Conservation (phyloP, 1,140 invertebrate genomes). For the Sinonovacula constricta region DNA sequence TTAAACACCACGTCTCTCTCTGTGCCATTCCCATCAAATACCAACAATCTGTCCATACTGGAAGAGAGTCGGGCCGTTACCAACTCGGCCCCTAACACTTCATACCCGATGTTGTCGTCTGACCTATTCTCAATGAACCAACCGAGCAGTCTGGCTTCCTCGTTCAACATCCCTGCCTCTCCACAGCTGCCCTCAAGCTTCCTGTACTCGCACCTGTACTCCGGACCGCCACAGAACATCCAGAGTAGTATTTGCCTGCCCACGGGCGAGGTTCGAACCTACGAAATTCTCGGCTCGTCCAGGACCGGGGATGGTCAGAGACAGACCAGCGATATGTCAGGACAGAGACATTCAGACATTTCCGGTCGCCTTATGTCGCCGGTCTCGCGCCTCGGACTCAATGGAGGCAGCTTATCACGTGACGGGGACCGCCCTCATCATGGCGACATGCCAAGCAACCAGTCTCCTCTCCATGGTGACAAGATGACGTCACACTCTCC, state of each 20-base stretch:
- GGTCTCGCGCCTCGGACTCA: slow-evolving; percentile 20
- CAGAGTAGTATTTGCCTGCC: slow-evolving; percentile 64
- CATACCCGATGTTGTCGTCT: slow-evolving; percentile 61
- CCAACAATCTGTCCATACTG: slow-evolving; percentile 67
- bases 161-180: slow-evolving; percentile 52
- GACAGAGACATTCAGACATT: slow-evolving; percentile 53
- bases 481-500: slow-evolving; percentile 42
- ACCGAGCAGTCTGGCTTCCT: slow-evolving; percentile 55
- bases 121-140: slow-evolving; percentile 65
- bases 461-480: slow-evolving; percentile 31
- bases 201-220: slow-evolving; percentile 67
- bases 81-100: slow-evolving; percentile 39
- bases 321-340: slow-evolving; percentile 29
- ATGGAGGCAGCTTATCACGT: slow-evolving; percentile 23
- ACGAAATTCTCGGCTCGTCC: slow-evolving; percentile 52
- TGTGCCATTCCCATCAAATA: slow-evolving; percentile 57
- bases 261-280: slow-evolving; percentile 61
- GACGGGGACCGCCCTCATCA: slow-evolving; percentile 44
- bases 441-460: slow-evolving; percentile 46
- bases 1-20: slow-evolving; percentile 44
- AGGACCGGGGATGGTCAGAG: slow-evolving; percentile 8
- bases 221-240: slow-evolving; percentile 52
- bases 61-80: slow-evolving; percentile 68
- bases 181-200: slow-evolving; percentile 62
- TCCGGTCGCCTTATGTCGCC: slow-evolving; percentile 55